Conservation (phyloP, 2,888 invertebrate genomes). For the Rhamnusium bicolor region DNA sequence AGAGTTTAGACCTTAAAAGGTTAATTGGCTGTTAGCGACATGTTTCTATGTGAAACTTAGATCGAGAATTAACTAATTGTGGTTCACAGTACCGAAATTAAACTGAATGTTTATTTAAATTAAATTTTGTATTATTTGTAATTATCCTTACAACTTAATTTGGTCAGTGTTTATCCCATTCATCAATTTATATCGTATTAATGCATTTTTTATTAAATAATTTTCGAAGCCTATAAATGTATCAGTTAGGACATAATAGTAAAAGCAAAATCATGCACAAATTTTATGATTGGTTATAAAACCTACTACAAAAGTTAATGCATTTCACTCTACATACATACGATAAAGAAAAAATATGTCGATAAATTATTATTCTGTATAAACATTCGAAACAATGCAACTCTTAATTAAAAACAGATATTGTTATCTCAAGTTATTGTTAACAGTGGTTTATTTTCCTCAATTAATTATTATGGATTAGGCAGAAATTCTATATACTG, state of each 20-base stretch:
- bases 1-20: too few relatives aligned
- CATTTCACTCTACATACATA: slow-evolving; percentile 1
- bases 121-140: too few relatives aligned
- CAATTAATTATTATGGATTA: too few relatives aligned
- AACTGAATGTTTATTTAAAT: too few relatives aligned
- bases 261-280: slow-evolving; percentile 51
- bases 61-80: too few relatives aligned
- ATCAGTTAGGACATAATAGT: slow-evolving; percentile 44
- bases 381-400: not conserved
- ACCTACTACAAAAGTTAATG: slow-evolving; percentile 1
- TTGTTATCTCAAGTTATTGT: too few relatives aligned
- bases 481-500: too few relatives aligned
- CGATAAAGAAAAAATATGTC: not conserved
- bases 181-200: not conserved
- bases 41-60: too few relatives aligned
- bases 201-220: not conserved
- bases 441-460: too few relatives aligned
- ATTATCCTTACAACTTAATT: too few relatives aligned
- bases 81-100: too few relatives aligned
- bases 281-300: slow-evolving; percentile 44
- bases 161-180: not conserved
- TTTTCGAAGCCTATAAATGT: not conserved
- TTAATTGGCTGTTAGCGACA: too few relatives aligned
- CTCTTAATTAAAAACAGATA: not conserved
- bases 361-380: not conserved